These are phyloP conservation scores for Heterochromis multidens DNA, from an alignment of 2,113 vertebrate species.

Conservation along the genomic window DNA sequence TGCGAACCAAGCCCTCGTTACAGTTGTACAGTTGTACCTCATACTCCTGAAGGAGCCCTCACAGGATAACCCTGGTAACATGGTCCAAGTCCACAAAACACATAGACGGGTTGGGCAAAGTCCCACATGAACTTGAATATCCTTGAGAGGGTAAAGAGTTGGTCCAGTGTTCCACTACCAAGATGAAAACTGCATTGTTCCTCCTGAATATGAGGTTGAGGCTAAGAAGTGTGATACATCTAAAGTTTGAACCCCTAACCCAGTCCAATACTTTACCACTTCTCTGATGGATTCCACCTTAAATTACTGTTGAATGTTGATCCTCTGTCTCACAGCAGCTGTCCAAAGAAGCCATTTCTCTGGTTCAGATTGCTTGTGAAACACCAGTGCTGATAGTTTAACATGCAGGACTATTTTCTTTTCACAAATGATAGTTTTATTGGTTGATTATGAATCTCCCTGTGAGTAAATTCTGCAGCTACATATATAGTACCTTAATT, in stretches of 20 bases:
- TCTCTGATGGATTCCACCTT: neutral
- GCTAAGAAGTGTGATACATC: too few species aligned
- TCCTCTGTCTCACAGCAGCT: neutral
- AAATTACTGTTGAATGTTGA: neutral
- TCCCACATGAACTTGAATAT: neutral
- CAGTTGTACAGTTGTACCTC: too few species aligned
- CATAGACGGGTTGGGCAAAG: neutral
- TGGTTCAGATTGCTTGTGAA: neutral
- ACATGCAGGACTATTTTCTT: neutral
- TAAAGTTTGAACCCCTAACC: too few species aligned
- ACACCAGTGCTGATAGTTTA: neutral
- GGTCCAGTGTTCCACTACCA: neutral
- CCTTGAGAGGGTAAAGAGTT: neutral
- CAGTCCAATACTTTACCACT: neutral
- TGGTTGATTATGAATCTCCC: neutral
- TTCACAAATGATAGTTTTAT: neutral
- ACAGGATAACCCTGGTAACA: too few species aligned
- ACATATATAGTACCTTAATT: neutral
- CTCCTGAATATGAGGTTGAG: neutral
- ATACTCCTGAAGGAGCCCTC: too few species aligned
- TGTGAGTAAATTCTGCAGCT: neutral
- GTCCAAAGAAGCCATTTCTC: neutral
- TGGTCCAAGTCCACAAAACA: neutral
- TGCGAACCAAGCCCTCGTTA: too few species aligned
- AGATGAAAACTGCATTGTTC: neutral